Conservation (phyloP, 2,888 invertebrate species). For the Penaeus monodon region DNA sequence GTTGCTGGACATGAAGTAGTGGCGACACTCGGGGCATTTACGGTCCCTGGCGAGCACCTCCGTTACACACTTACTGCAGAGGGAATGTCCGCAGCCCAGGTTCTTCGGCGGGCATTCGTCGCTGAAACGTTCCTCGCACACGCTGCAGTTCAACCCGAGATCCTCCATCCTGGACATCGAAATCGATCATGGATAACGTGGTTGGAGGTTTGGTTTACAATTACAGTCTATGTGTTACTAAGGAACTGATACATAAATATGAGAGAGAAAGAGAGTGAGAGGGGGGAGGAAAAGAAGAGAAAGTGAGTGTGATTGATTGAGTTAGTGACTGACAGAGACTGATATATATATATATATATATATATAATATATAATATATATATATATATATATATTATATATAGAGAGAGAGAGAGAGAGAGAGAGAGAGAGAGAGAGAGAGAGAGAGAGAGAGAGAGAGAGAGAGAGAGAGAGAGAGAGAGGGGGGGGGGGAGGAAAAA, state of each 20-base stretch:
- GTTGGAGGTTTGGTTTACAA: background rate
- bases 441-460: too few species aligned
- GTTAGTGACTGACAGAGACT: background rate
- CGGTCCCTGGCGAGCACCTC: background rate
- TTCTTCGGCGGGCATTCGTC: background rate
- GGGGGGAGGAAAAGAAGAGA: background rate
- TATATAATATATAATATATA: background rate
- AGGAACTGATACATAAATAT: too few species aligned
- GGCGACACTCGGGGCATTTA: constrained; percentile 7
- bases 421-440: too few species aligned
- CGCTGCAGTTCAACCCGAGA: background rate
- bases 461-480: too few species aligned
- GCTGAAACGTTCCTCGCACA: background rate
- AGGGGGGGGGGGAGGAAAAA: too few species aligned
- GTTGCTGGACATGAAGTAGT: background rate
- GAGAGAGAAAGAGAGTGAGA: background rate
- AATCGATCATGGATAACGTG: background rate
- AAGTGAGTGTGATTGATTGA: too few species aligned
- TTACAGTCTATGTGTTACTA: background rate
- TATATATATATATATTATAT: background rate
- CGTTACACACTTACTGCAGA: background rate
- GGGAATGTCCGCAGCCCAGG: background rate
- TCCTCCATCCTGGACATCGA: background rate
- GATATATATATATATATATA: background rate
- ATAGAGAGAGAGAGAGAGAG: too few species aligned